These are phyloP conservation scores for Drosophila yakuba DNA, from an alignment of 1,140 invertebrate species.

Conservation along the genomic window DNA sequence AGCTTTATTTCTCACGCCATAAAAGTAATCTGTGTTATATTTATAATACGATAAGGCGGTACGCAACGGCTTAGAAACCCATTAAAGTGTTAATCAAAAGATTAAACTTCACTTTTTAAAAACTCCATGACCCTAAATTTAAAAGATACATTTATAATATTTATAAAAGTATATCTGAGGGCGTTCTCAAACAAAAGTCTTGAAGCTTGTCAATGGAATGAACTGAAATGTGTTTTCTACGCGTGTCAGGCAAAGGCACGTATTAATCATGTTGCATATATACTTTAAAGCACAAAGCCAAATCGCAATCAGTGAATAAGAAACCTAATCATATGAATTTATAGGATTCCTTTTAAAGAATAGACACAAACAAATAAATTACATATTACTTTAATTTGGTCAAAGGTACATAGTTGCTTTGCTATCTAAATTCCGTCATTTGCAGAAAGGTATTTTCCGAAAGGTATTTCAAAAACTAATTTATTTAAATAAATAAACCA, in stretches of 20 bases:
- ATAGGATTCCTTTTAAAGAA: too few species aligned
- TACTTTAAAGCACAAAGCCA: not conserved
- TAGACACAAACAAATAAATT: too few species aligned
- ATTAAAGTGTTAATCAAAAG: not conserved
- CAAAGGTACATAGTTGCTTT: too few species aligned
- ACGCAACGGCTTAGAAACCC: not conserved
- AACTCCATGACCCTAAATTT: conserved; percentile 2
- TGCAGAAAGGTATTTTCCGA: not conserved
- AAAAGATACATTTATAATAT: not conserved
- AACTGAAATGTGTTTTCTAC: not conserved
- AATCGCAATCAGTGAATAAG: too few species aligned
- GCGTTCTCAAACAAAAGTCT: conserved; percentile 38
- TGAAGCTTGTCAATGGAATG: conserved; percentile 19
- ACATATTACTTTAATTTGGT: too few species aligned
- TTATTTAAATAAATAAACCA: not conserved
- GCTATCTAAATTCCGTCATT: too few species aligned
- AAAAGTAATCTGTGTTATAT: not conserved
- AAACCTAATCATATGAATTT: too few species aligned
- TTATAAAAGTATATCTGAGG: conserved; percentile 13
- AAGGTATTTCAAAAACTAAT: not conserved
- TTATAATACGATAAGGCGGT: not conserved
- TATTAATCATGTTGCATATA: not conserved
- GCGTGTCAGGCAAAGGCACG: not conserved
- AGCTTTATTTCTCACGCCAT: conserved; percentile 16
- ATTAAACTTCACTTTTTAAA: not conserved